Percentiles rank a stretch among this genome's conserved stretches.
Conservation (phyloP, 1,140 invertebrate species). For the Anoplophora glabripennis region DNA sequence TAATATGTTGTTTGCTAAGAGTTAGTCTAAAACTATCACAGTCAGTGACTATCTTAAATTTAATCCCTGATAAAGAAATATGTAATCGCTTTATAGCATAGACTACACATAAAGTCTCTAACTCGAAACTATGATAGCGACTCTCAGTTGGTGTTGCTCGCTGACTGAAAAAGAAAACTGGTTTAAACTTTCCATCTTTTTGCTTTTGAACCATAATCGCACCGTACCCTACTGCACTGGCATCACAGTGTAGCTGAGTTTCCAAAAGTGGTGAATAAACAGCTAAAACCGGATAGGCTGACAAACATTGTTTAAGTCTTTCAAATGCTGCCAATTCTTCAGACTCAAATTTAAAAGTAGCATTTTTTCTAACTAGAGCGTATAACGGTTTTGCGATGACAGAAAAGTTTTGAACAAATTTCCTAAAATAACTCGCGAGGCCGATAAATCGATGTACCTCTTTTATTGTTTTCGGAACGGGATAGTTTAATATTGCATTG, state of each 20-base stretch:
- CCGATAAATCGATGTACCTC: constrained; percentile 23
- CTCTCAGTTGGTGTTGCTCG: constrained; percentile 42
- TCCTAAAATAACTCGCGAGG: constrained; percentile 26
- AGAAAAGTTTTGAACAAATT: constrained; percentile 32
- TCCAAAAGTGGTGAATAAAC: constrained; percentile 15
- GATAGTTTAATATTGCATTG: constrained; percentile 19
- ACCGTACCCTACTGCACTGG: constrained; percentile 5
- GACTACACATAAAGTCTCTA: constrained; percentile 50
- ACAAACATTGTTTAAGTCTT: constrained; percentile 19
- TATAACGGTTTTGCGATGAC: constrained; percentile 33
- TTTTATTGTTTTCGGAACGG: constrained; percentile 19
- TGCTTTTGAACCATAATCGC: constrained; percentile 20
- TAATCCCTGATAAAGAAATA: too few species aligned
- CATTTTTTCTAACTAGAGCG: constrained; percentile 35
- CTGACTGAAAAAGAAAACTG: constrained; percentile 45
- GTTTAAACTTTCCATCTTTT: constrained; percentile 29
- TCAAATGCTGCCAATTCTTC: constrained; percentile 32
- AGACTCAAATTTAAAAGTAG: constrained; percentile 27
- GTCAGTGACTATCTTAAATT: constrained; percentile 45
- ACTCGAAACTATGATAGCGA: constrained; percentile 47
- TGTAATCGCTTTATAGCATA: constrained; percentile 45
- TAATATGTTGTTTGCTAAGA: constrained; percentile 30
- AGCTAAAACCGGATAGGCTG: constrained; percentile 12
- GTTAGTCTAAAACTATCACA: constrained; percentile 36
- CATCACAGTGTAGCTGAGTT: constrained; percentile 25